Base-by-base conservation (phyloP, 2,797 vertebrate species). In the Lerista edwardsae region DNA sequence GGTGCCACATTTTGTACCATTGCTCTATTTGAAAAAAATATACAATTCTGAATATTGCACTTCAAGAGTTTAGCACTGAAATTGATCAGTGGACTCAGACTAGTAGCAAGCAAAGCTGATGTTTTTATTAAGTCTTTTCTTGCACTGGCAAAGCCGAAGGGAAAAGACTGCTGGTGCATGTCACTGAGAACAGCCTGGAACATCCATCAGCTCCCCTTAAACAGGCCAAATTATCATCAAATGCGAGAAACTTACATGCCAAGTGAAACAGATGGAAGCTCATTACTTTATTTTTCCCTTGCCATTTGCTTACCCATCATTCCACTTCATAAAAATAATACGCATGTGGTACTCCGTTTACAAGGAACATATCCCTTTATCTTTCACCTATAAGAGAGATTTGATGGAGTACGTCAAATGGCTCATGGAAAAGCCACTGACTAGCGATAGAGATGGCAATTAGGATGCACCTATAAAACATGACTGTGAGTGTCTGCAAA, bases 151-250 rank as follows among this genome's bases (percentile, higher is more conserved):
- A 93, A 92, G 91, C 88, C 90, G 87, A 10, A 51, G 83, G 89
- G 83, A 91, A 91, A 94, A 91, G 92, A 89, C 76, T 41, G 86
- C 83, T 89, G 90, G 90, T 92, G 71, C 1, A 77, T 87, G 90
- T 86, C 51, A 82, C 83, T 92, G 89, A 91, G 92, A 94, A 87
- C 88, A 91, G 84, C 86, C 84, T 79, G 83, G 88, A 91, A 91
- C 71, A 93, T 90, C 91, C 89, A 94, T 93, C 84, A 91, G 90
- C 89, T 91, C 90, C 90, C 93, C 90, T 92, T 89, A 92, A 84
- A 71, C 85, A 85, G 75, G 90, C 86, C 81, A 57, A 73, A 79
- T 84, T 87, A 90, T 82, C 90, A 90, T 92, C 91, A 92, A 91
- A 93, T 86, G 84, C 86, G 83, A 85, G 19, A 90, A 84, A 80